Base-by-base conservation (phyloP, 2,113 vertebrate species). In the Echinops telfairi region DNA sequence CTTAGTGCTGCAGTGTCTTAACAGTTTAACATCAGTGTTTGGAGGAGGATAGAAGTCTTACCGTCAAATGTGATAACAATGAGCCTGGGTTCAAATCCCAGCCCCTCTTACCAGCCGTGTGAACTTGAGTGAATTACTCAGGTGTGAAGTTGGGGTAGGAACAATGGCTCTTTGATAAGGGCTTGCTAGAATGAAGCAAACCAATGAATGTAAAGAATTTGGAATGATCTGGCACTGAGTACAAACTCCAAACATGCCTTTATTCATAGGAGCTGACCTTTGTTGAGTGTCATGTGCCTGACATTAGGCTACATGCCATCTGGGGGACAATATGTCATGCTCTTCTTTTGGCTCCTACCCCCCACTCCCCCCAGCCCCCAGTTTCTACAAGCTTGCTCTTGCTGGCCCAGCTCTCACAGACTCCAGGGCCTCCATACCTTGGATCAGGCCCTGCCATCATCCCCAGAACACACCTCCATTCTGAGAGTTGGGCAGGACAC, bases 151-250 rank as follows among this genome's bases (percentile, higher is more conserved):
- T 3, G 25, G 60, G 33, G 4, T 68, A 79, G 82, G 40, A 88
- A 20, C 40, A 38, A 27, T 68, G 43, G 29, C 40, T 36, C 36
- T 17, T 70, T 85, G 66, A 23, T 29, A 76, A 20, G 62, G 12
- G 29, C 92, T 58, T 79, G 16, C 75, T 83, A 71, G 66, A 95
- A 86, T 88, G 47, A 53, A 92, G 40, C 58, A 47, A 94, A 36
- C 33, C 83, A 62, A 12, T 64, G 43, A 80, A 22, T 75, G 43
- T 78, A 58, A 66, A 80, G 86, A 17, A 36, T n/a, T 6, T 78
- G 57, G 27, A 75, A 38, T 16, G 23, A 9, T 71, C 64, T 47
- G 38, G 38, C 64, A 64, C 23, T 3, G 15, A 68, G 64, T 22
- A 10, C n/a, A 71, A 5, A 58, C 76, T 83, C 31, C 57, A 36